Percentiles rank a stretch among this genome's conserved stretches.
Evolutionary conservation across 23 tunicate species (phyloP).

Genomic region (Botrylloides violaceus): DNA sequence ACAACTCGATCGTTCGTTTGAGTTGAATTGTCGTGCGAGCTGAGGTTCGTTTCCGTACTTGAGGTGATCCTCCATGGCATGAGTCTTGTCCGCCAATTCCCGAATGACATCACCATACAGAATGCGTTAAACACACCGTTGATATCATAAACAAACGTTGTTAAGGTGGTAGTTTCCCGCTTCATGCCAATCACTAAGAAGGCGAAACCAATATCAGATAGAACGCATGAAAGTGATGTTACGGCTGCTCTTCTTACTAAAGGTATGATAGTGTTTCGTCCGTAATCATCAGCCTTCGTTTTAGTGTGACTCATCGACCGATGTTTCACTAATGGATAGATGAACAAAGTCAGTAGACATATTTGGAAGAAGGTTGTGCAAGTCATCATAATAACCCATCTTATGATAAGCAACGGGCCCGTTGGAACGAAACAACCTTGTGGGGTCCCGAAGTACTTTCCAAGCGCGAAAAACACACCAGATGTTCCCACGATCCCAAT

Average conservation of each 20-base stretch:
- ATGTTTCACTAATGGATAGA: neutral
- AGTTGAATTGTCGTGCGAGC: no score
- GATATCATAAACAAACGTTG: neutral
- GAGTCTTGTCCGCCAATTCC: neutral
- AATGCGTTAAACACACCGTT: neutral
- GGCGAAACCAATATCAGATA: neutral
- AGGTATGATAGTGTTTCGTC: neutral
- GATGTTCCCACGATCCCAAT: neutral
- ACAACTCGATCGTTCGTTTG: no score
- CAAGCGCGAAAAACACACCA: neutral
- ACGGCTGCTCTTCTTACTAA: neutral
- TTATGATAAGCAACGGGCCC: neutral
- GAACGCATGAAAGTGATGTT: neutral
- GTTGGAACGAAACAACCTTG: neutral
- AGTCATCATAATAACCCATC: neutral
- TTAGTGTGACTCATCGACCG: no score
- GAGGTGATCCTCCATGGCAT: conserved; percentile 17
- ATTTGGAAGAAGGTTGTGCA: neutral
- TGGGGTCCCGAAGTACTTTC: neutral
- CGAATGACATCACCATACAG: conserved; percentile 1
- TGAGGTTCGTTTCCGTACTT: no score
- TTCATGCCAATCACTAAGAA: neutral
- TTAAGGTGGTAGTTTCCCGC: neutral
- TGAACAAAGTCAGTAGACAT: neutral
- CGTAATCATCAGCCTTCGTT: neutral